Evolutionary conservation across 2,113 vertebrate genomes (phyloP).

Genomic region (Dendrocopos noguchii): DNA sequence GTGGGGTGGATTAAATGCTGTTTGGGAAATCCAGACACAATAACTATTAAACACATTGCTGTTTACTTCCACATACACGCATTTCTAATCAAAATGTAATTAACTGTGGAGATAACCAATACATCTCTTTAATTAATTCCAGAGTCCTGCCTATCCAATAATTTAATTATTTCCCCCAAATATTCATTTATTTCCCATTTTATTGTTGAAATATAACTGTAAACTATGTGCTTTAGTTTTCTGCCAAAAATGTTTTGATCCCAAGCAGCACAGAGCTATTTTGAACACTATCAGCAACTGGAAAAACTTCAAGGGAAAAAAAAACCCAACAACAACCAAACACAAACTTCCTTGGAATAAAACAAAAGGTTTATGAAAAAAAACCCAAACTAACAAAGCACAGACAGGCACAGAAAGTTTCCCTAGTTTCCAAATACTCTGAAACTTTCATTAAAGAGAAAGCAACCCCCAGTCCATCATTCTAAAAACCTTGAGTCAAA

Average conservation of each 20-base stretch:
- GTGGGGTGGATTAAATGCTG: conserved; percentile 17
- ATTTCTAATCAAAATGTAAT: conserved; percentile 47
- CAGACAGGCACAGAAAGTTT: background rate
- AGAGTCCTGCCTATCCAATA: background rate
- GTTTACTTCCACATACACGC: background rate
- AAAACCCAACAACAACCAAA: background rate
- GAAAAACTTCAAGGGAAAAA: background rate
- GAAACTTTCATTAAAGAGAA: background rate
- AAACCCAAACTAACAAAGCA: background rate
- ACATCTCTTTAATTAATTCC: background rate
- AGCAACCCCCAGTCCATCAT: background rate
- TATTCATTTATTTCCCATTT: background rate
- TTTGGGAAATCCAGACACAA: background rate
- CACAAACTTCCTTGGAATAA: background rate
- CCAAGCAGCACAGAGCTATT: background rate
- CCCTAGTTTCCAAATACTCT: background rate
- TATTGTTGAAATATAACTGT: conserved; percentile 15
- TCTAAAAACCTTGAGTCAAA: background rate
- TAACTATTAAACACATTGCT: background rate
- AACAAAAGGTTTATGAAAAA: background rate
- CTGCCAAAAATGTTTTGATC: conserved; percentile 4
- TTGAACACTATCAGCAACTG: background rate
- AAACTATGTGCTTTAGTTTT: background rate
- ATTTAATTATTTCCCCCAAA: background rate
- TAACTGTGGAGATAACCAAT: conserved; percentile 5